Percentiles rank a stretch among this genome's conserved stretches.
phyloP scores from a whole-genome alignment of 2,888 invertebrate genomes.

The Serrognathus titanus region DNA sequence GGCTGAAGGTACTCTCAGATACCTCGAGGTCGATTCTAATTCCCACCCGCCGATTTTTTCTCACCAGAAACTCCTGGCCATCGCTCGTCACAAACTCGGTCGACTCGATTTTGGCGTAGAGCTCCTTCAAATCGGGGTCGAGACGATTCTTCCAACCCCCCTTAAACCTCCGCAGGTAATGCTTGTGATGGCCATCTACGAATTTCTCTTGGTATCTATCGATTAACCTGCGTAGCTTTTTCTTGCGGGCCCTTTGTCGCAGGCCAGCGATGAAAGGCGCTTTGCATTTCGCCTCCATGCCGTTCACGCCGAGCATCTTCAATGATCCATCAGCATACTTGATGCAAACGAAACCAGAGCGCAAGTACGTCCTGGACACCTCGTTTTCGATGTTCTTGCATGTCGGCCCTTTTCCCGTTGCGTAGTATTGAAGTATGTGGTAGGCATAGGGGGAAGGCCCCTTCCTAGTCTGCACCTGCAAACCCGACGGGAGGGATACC shows the following conservation, averaged over 20 bases:
- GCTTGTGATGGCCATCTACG: constrained; percentile 4
- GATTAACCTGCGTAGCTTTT: constrained; percentile 7
- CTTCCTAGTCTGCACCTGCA: constrained; percentile 9
- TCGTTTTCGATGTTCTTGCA: constrained; percentile 5
- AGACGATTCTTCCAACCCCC: not conserved
- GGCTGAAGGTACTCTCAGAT: constrained; percentile 6
- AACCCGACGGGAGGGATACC: constrained; percentile 11
- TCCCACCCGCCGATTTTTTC: not conserved
- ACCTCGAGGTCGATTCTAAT: not conserved
- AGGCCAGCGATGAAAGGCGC: not conserved
- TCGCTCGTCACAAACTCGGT: not conserved
- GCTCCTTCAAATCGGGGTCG: not conserved
- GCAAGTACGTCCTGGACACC: constrained; percentile 8
- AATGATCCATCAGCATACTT: constrained; percentile 10
- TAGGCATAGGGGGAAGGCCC: not conserved
- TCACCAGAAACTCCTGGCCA: not conserved
- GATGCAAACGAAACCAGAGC: constrained; percentile 8
- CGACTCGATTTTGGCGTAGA: not conserved
- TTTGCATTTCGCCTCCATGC: constrained; percentile 4
- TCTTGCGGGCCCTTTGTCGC: not conserved
- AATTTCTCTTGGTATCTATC: constrained; percentile 11
- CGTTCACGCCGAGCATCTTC: constrained; percentile 13
- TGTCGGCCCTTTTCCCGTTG: not conserved
- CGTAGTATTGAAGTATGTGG: constrained; percentile 11
- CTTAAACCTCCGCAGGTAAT: constrained; percentile 3